A percentile compares a stretch with the other conserved stretches of the same genome.
Conservation (phyloP, 2,113 vertebrate species). For the Telmatochromis sp. region DNA sequence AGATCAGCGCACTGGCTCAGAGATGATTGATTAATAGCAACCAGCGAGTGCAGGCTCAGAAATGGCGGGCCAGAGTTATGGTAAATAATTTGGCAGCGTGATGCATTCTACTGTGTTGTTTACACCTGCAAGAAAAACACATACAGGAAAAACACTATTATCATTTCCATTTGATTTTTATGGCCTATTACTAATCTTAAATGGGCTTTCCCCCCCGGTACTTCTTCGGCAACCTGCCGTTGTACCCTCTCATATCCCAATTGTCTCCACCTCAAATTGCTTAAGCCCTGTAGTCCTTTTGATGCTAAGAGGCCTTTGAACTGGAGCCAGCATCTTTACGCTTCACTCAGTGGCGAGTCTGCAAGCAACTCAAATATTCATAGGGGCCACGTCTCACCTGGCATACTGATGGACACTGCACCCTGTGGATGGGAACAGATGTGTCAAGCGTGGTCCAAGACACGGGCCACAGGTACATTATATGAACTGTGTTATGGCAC, state of each 20-base stretch:
- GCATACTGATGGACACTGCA: constrained; percentile 47
- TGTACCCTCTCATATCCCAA: not conserved
- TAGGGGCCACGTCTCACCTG: constrained; percentile 11
- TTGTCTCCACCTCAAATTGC: constrained; percentile 5
- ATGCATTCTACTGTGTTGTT: not conserved
- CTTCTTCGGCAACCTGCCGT: not conserved
- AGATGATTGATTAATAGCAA: constrained; percentile 40
- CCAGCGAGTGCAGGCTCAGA: not conserved
- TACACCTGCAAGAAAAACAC: not conserved
- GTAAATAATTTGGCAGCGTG: not conserved
- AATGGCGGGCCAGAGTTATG: not conserved
- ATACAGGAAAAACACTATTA: not conserved
- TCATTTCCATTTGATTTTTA: not conserved
- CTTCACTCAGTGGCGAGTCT: constrained; percentile 6
- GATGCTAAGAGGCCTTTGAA: constrained; percentile 63
- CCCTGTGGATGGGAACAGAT: not conserved
- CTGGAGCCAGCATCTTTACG: constrained; percentile 34
- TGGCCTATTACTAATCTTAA: not conserved
- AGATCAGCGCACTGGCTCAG: not conserved
- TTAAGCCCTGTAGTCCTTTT: constrained; percentile 28
- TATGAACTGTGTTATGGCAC: constrained; percentile 1
- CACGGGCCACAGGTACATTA: not conserved
- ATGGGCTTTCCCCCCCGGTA: not conserved
- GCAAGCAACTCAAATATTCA: constrained; percentile 57
- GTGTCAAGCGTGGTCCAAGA: not conserved